Percentiles rank a stretch among this genome's conserved stretches.
phyloP scores from a whole-genome alignment of 2,888 invertebrate genomes.

The Drosophila algonquin region DNA sequence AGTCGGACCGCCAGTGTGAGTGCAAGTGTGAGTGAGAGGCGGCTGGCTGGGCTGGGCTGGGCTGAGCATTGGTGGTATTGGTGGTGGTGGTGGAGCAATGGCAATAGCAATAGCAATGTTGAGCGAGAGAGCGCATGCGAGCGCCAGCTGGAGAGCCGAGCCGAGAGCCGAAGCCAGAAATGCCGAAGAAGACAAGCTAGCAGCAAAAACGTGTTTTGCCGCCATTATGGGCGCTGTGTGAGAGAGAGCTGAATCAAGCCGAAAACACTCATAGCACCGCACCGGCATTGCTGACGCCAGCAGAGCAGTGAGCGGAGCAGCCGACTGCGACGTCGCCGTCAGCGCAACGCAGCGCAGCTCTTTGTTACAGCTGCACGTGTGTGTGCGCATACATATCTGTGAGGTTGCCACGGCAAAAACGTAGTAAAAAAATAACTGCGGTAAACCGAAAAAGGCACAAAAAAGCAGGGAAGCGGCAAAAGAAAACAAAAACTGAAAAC shows the following conservation, averaged over 20 bases:
- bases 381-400: conserved; percentile 36
- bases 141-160: conserved; percentile 64
- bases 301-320: conserved; percentile 53
- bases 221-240: conserved; percentile 58
- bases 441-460: conserved; percentile 79
- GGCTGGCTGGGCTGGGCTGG: not conserved
- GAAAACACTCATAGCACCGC: not conserved
- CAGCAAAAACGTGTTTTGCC: conserved; percentile 77
- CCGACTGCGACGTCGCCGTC: conserved; percentile 32
- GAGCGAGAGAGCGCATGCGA: conserved; percentile 69
- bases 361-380: conserved; percentile 48
- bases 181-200: conserved; percentile 69
- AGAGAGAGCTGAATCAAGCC: conserved; percentile 11
- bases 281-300: conserved; percentile 47
- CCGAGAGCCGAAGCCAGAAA: conserved; percentile 29
- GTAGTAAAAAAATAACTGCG: conserved; percentile 81
- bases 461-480: conserved; percentile 61
- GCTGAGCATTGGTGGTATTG: conserved; percentile 37
- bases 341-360: conserved; percentile 32
- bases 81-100: conserved; percentile 34
- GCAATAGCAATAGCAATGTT: conserved; percentile 7
- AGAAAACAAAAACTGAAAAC: conserved; percentile 75
- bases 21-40: conserved; percentile 22
- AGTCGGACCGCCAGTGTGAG: conserved; percentile 18
- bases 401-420: conserved; percentile 75